A percentile compares a stretch with the other conserved stretches of the same genome.
Conservation (phyloP, 2,888 invertebrate genomes). For the Notodonta dromedarius region DNA sequence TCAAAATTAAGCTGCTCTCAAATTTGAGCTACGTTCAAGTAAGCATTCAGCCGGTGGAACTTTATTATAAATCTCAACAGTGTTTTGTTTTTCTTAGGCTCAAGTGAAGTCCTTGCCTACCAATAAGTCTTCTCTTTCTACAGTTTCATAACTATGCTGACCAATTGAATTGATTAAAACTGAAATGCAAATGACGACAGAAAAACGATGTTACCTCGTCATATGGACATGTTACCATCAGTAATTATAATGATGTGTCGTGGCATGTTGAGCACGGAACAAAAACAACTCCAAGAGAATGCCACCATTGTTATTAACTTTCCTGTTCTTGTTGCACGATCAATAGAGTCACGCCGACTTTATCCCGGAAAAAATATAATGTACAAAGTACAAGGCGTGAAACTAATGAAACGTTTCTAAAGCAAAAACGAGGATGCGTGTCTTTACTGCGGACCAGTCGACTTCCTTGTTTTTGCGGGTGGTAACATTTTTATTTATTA, state of each 20-base stretch:
- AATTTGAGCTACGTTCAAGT: no score
- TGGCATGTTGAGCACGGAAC: slow-evolving; percentile 44
- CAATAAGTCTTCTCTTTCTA: no score
- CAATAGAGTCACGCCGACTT: slow-evolving; percentile 51
- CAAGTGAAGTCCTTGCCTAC: no score
- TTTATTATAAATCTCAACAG: no score
- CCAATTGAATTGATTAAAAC: neutral
- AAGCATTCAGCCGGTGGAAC: no score
- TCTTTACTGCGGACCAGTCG: slow-evolving; percentile 23
- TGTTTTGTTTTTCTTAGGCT: no score
- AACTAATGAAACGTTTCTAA: slow-evolving; percentile 57
- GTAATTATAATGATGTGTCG: slow-evolving; percentile 58
- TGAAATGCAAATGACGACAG: neutral
- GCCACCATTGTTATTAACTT: slow-evolving; percentile 42
- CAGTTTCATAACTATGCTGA: neutral
- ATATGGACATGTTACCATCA: slow-evolving; percentile 53
- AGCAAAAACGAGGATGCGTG: slow-evolving; percentile 43
- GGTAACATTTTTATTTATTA: slow-evolving; percentile 16
- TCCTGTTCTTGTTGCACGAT: slow-evolving; percentile 41
- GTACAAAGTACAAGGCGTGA: slow-evolving; percentile 45
- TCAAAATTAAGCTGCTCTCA: no score
- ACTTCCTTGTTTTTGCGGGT: slow-evolving; percentile 26
- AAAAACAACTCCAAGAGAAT: slow-evolving; percentile 58
- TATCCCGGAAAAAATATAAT: slow-evolving; percentile 50
- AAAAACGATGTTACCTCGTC: slow-evolving; percentile 54